Base-by-base conservation (phyloP, 2,888 invertebrate species). In the Molanna angustata region DNA sequence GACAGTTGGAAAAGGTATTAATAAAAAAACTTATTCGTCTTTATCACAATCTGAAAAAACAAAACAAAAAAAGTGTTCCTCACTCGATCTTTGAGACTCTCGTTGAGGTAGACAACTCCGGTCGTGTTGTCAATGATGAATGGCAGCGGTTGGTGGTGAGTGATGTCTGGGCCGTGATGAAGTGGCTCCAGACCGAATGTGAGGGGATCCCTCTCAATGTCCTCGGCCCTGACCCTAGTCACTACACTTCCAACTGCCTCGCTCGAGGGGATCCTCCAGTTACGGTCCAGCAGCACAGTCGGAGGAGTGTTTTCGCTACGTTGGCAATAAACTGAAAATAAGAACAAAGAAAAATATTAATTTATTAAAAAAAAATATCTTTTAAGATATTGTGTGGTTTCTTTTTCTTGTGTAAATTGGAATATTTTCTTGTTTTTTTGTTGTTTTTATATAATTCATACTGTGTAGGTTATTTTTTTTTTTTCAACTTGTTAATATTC, bases 101-200 rank as follows among this genome's bases (percentile, higher is more conserved):
- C 86, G 64, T 90, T 91, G 43, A 92, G 80, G 62, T 82, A 86
- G 46, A 93, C 87, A 3, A 83, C 83, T 21, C 93, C 93, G 0
- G 86, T 86, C 2, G 73, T 71, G 31, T 83, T 80, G 68, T 93
- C 83, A 56, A 94, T 91, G 39, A 78, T 71, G 67, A 93, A 93
- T 1, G 91, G 91, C 17, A 86, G 74, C 0, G 73, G 74, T 0
- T 73, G 70, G 0, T 73, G 74, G 1, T 65, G 66, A 4, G 43
- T 60, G 11, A 56, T 60, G 9, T 60, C 58, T 35, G 65, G 62
- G 45, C 68, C 66, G 37, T 67, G 64, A 27, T 69, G 68, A n/a
- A 72, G 68, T 1, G 83, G 81, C 66, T 90, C 89, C 57, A 91
- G 67, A 0, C 85, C 87, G 63, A 81, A 91, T 43, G 74, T 78